Percentiles rank a stretch among this genome's conserved stretches.
phyloP scores from a whole-genome alignment of 2,797 vertebrate genomes.

The Tamandua tetradactyla region DNA sequence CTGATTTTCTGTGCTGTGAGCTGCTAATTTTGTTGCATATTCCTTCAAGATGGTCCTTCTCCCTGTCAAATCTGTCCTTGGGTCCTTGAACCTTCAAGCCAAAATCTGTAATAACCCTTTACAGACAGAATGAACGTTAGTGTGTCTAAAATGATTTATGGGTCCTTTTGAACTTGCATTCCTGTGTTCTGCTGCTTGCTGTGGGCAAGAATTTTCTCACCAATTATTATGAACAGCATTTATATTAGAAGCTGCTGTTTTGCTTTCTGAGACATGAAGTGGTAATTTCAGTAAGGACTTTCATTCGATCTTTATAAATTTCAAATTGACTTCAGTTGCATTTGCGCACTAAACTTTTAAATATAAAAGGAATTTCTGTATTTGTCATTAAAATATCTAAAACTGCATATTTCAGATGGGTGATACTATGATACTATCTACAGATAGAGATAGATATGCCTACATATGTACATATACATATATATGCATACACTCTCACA shows the following conservation, averaged over 20 bases:
- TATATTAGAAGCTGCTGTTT: neutral
- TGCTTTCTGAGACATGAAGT: neutral
- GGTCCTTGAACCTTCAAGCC: neutral
- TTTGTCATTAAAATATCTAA: neutral
- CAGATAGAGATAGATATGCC: no score
- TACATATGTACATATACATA: no score
- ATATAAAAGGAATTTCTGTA: no score
- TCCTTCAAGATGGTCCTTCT: neutral
- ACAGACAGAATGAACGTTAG: fast-evolving
- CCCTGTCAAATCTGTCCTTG: neutral
- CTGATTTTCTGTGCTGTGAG: fast-evolving
- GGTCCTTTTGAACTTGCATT: neutral
- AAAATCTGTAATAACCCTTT: neutral
- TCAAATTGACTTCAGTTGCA: neutral
- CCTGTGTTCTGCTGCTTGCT: neutral
- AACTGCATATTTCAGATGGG: neutral
- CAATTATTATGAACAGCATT: neutral
- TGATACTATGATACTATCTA: fast-evolving
- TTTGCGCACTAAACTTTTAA: neutral
- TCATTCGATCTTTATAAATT: neutral
- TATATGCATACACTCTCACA: neutral
- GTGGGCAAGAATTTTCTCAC: neutral
- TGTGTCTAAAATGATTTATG: neutral
- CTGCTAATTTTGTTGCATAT: fast-evolving
- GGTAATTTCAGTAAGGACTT: neutral